Evolutionary conservation across 1,140 invertebrate genomes (phyloP).

Genomic region (Mamestra configurata): DNA sequence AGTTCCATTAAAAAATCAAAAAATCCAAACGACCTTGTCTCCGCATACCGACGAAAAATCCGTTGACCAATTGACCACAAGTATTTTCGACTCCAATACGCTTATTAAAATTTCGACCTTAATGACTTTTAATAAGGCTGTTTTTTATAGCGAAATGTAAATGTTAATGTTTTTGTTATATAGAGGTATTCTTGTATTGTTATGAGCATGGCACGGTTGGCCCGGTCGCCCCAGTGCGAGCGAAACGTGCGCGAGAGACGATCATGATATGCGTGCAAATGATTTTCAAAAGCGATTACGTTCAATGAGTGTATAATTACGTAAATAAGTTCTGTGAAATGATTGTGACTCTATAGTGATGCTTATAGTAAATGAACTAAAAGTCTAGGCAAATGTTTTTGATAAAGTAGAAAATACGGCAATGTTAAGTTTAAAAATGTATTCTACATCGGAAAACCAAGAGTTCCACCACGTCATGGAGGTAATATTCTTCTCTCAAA

Average conservation of each 20-base stretch:
- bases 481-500: constrained; percentile 28
- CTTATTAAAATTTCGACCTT: constrained; percentile 49
- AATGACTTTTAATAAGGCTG: constrained; percentile 24
- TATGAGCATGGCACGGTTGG: constrained; percentile 40
- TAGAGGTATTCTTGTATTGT: constrained; percentile 38
- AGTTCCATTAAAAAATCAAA: constrained; percentile 47
- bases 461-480: constrained; percentile 35
- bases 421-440: constrained; percentile 15
- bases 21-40: constrained; percentile 55
- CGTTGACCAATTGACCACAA: constrained; percentile 53
- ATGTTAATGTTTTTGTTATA: constrained; percentile 44
- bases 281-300: constrained; percentile 37
- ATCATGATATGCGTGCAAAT: constrained; percentile 48
- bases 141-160: neutral
- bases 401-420: neutral
- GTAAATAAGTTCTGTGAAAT: constrained; percentile 42
- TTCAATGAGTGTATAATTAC: constrained; percentile 49
- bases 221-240: constrained; percentile 21
- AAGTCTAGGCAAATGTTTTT: neutral
- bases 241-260: constrained; percentile 47
- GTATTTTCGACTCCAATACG: constrained; percentile 23
- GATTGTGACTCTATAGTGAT: constrained; percentile 27
- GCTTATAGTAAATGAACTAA: neutral
- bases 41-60: constrained; percentile 49
- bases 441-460: constrained; percentile 25